Evolutionary conservation across 2,797 vertebrate genomes (phyloP), one percentile per base, ranked within the genome.

Genomic region (Iguana delicatissima): DNA sequence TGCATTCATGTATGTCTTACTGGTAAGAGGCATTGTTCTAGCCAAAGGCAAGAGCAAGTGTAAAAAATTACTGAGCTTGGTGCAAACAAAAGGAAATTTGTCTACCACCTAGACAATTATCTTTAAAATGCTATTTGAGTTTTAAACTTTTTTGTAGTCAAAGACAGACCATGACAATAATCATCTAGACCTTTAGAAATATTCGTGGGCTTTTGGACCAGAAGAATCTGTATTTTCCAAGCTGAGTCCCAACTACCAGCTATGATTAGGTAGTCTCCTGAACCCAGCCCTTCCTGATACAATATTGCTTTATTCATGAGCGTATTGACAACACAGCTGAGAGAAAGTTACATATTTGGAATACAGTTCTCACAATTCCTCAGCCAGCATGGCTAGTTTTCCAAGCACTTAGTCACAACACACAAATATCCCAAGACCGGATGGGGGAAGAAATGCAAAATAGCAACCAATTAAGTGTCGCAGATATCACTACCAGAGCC

Each of bases 1-100:
- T 94, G 84, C 92, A 93, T 96, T 97, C 95, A 97, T 96, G 96
- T 97, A 97, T 1, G 93, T 94, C 90, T 96, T 95, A 95, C 92
- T 32, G 16, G 84, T n/a, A 92, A 95, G 95, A 96, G 96, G 94
- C 93, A 95, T 91, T 96, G 95, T 93, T 94, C 89, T 0, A 7
- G 95, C 95, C 88, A 94, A 95, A 96, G 93, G 82, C 91, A 95
- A 94, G 91, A 92, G 87, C 89, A 94, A 57, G 86, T 89, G 95
- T 74, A 73, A 69, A 80, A 89, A 24, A 94, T 85, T 74, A 91
- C 76, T 89, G 91, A 82, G 20, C 87, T 94, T 85, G 92, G 85
- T 89, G 69, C 79, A 93, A 86, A 62, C 90, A 80, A 88, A 35
- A 88, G 35, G 84, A 89, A 95, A 87, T 88, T 84, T 67, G 85